Evolutionary conservation across 2,113 vertebrate genomes (phyloP), one percentile per base, ranked within the genome.

Genomic region (Lanius ludovicianus): DNA sequence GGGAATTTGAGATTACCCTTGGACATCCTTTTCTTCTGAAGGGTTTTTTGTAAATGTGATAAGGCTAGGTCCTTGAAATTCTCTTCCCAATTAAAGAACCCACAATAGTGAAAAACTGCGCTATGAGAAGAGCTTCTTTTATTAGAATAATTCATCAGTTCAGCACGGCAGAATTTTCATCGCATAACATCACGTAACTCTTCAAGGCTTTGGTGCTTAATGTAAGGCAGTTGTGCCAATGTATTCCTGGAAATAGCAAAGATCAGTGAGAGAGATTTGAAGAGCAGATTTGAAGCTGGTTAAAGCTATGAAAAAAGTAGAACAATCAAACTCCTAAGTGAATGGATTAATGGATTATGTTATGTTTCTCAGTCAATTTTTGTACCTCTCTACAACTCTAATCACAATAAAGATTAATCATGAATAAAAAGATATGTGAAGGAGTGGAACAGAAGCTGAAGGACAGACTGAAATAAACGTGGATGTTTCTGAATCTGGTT

Each of bases 111-210:
- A 75, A 73, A 95, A 84, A 55, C 22, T 52, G 46, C 47, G 23
- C 42, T 70, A 39, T 89, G 87, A 94, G 71, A 90, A 84, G 70
- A 93, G 10, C 11, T 80, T 91, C 53, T 93, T 87, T 90, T 93
- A 88, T 94, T 93, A 95, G 82, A 94, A 76, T 62, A 91, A 95
- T 63, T 83, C 65, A 90, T 96, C 78, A 28, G 22, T 80, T 78
- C 55, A 88, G 42, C 57, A 77, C 52, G 35, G 63, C 22, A 3
- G 68, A 94, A 84, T 90, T 96, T 94, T 93, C 25, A 76, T 62
- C 52, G 91, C 75, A 88, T 77, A 93, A 47, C 50, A 62, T 94
- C 89, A 91, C 1, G 2, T 74, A 90, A 81, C 9, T 84, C 62
- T 87, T 91, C 50, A 73, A 69, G 42, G 11, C 81, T 94, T 76